Evolutionary conservation across 2,888 invertebrate genomes (phyloP), one percentile per base, ranked within the genome.

Genomic region (Tetropium fuscum): DNA sequence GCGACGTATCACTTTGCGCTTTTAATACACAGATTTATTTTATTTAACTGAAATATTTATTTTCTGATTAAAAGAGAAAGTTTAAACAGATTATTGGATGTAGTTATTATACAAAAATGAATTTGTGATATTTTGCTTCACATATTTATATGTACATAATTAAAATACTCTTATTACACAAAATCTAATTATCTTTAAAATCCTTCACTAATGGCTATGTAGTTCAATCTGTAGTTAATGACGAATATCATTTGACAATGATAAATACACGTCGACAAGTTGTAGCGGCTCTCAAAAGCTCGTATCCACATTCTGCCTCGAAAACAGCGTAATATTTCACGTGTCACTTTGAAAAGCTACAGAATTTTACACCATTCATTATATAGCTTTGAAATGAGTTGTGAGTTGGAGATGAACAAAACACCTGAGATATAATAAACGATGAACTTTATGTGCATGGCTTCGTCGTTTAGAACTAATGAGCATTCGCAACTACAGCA

Each of bases 341-440:
- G 54, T 45, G 60, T 66, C 66, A 64, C 58, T 41, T 44, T 59
- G 48, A 57, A 60, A 55, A 54, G 53, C 49, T 56, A 47, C 56
- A 57, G 48, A 47, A 56, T 64, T 64, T 61, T 45, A 59, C 53
- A 48, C 45, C 53, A 60, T 49, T 47, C 57, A 58, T 53, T 54
- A 60, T 45, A 47, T 53, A 22, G 32, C 47, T 40, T 58, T 20
- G 41, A 53, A 54, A 61, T 44, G 32, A 49, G 45, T 48, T 53
- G 44, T 36, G 22, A 54, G 45, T 44, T 48, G 44, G 22, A 60
- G 60, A 57, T 45, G 57, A 65, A 63, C 63, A 60, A 63, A 63
- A 60, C 63, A 56, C 40, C 63, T 58, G 60, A 60, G 58, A 54
- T 40, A 59, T 54, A 60, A 53, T 43, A 61, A 61, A 43, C 48